phyloP scores from a whole-genome alignment of 2,888 invertebrate species.

The Chironomus tentans region DNA sequence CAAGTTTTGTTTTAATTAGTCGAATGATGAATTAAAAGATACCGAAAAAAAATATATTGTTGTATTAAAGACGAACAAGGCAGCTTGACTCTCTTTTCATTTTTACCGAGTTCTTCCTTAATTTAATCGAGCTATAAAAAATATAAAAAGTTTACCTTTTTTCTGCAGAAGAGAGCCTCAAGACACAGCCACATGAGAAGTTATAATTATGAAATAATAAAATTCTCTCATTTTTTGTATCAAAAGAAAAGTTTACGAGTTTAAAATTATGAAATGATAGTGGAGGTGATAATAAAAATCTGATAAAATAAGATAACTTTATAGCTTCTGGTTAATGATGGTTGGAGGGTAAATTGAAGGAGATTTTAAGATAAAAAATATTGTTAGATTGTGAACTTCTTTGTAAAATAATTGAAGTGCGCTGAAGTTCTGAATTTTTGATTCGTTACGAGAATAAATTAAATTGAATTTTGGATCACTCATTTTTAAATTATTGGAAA shows the following conservation, averaged over 20 bases:
- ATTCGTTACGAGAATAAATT: no score
- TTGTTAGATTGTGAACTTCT: no score
- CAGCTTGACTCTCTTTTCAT: not conserved
- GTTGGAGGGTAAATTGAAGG: not conserved
- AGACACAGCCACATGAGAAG: not conserved
- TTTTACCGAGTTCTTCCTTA: no score
- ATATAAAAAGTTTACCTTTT: not conserved
- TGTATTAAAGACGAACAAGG: not conserved
- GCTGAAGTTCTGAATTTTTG: no score
- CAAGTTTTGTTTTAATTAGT: constrained; percentile 21
- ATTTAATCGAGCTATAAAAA: not conserved
- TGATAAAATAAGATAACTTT: not conserved
- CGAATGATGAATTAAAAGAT: constrained; percentile 14
- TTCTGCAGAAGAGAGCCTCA: not conserved
- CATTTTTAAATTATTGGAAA: no score
- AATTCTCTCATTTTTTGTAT: not conserved
- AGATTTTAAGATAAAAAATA: not conserved
- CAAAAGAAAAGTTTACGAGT: not conserved
- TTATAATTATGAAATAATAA: not conserved
- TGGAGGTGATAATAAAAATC: constrained; percentile 7
- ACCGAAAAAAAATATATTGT: not conserved
- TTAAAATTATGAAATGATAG: not conserved
- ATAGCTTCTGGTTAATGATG: constrained; percentile 3
- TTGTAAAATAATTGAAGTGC: no score
- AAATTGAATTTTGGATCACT: no score